These are phyloP conservation scores for Diabrotica virgifera DNA, from an alignment of 1,140 invertebrate genomes.

Conservation along the genomic window DNA sequence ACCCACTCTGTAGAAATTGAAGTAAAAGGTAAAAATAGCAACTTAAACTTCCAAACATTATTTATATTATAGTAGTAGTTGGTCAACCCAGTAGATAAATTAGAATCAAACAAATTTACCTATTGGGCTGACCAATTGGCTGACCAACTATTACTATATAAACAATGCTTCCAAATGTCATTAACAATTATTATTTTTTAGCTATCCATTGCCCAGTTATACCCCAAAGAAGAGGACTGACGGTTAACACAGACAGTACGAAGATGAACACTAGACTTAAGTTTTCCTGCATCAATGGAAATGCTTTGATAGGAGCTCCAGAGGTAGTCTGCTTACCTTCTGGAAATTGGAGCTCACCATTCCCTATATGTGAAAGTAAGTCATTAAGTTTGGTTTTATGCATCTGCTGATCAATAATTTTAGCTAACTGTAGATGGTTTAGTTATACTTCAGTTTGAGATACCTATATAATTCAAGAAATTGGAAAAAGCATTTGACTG, in stretches of 20 bases:
- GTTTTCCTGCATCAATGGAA: constrained; percentile 80
- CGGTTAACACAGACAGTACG: constrained; percentile 65
- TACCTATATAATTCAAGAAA: too few relatives aligned
- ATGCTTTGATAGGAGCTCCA: constrained; percentile 70
- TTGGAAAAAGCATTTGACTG: too few relatives aligned
- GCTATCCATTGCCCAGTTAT: constrained; percentile 73
- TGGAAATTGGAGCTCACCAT: constrained; percentile 77
- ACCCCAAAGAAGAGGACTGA: constrained; percentile 65
- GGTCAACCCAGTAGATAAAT: too few relatives aligned
- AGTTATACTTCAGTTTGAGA: too few relatives aligned
- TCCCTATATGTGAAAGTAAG: constrained; percentile 79
- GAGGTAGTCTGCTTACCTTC: constrained; percentile 73
- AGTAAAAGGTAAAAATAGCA: constrained; percentile 61
- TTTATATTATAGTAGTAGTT: too few relatives aligned
- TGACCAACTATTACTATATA: too few relatives aligned
- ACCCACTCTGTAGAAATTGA: constrained; percentile 75
- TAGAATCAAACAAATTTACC: too few relatives aligned
- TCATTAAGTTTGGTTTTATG: constrained; percentile 9
- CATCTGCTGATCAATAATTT: not conserved
- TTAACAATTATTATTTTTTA: constrained; percentile 40
- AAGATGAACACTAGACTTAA: constrained; percentile 70
- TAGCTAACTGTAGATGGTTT: not conserved
- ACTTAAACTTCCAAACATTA: too few relatives aligned
- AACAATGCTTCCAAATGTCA: too few relatives aligned
- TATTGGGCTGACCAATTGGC: too few relatives aligned